These are phyloP conservation scores for Rattus rattus DNA, from an alignment of 2,113 vertebrate species.

Conservation along the genomic window DNA sequence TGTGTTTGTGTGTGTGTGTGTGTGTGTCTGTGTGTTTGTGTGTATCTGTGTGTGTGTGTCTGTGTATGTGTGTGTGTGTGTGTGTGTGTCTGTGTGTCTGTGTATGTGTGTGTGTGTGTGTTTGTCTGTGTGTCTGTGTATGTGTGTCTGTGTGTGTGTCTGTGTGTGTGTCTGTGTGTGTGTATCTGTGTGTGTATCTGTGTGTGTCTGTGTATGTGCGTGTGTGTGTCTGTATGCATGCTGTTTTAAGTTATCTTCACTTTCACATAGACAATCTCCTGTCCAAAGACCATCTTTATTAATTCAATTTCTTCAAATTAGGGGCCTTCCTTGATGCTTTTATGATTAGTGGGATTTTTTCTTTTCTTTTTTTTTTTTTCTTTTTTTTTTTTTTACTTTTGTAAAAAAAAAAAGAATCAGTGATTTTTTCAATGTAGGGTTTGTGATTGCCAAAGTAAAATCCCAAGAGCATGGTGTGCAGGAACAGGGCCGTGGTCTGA, in stretches of 20 bases:
- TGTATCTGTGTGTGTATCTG: too few species aligned
- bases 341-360: background rate
- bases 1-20: too few species aligned
- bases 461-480: background rate
- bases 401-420: background rate
- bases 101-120: too few species aligned
- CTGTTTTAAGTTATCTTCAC: background rate
- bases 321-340: background rate
- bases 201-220: too few species aligned
- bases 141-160: too few species aligned
- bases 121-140: too few species aligned
- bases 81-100: too few species aligned
- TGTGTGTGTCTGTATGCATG: background rate
- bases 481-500: background rate
- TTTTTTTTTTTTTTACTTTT: background rate
- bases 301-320: conserved; percentile 27
- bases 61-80: too few species aligned
- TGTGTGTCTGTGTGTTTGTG: too few species aligned
- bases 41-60: too few species aligned
- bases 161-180: too few species aligned
- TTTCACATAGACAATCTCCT: conserved; percentile 7
- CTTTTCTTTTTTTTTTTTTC: background rate
- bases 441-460: conserved; percentile 25
- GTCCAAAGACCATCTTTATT: background rate
- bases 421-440: background rate